Conservation (phyloP, 2,113 vertebrate genomes). For the Phainopepla nitens region DNA sequence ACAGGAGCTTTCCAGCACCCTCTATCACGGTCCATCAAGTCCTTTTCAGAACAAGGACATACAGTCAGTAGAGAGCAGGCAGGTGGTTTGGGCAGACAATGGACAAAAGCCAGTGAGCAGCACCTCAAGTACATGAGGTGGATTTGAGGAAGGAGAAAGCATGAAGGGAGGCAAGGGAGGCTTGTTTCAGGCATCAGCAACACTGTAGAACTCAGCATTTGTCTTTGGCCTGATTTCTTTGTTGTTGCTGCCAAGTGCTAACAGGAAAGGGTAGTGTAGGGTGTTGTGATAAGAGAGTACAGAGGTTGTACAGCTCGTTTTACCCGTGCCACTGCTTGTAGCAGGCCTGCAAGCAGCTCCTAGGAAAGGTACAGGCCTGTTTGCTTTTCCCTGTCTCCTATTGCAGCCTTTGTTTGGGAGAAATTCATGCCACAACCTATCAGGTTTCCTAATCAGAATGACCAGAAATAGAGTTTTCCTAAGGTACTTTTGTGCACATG, state of each 20-base stretch:
- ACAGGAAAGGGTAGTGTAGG: neutral
- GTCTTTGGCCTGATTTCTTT: neutral
- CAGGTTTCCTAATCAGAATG: neutral
- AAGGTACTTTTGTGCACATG: neutral
- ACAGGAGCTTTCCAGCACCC: neutral
- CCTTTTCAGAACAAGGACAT: neutral
- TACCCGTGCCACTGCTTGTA: neutral
- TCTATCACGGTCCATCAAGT: rapidly evolving
- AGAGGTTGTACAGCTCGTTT: neutral
- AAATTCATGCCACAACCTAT: neutral
- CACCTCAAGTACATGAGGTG: neutral
- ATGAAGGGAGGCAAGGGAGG: neutral
- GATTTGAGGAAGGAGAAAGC: neutral
- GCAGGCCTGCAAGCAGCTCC: neutral
- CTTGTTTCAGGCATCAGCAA: neutral
- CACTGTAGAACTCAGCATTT: neutral
- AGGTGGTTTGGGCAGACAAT: neutral
- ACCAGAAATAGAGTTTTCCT: neutral
- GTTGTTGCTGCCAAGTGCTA: neutral
- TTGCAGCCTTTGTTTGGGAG: neutral
- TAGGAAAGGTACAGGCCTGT: neutral
- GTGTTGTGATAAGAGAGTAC: neutral
- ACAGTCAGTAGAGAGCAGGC: neutral
- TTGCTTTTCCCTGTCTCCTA: neutral
- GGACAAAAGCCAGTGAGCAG: neutral